These are phyloP conservation scores for Maniola hyperantus DNA, from an alignment of 2,888 invertebrate genomes.

Conservation along the genomic window DNA sequence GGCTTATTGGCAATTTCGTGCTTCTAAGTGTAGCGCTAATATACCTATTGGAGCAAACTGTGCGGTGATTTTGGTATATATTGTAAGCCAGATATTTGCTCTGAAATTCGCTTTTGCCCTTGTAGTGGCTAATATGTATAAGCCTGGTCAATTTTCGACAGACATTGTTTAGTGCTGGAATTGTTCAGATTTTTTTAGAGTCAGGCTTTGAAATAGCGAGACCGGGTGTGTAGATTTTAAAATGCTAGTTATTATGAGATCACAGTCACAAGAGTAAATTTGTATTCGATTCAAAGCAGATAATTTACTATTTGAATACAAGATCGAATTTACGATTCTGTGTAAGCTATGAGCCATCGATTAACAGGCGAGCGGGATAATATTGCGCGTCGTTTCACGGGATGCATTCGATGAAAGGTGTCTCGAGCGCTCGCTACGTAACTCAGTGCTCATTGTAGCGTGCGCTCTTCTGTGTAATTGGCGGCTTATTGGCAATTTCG, in stretches of 20 bases:
- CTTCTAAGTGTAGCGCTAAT: conserved; percentile 18
- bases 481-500: conserved; percentile 21
- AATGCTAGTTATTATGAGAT: no score
- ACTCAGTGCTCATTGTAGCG: conserved; percentile 19
- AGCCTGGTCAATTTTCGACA: no score
- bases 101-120: no score
- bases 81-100: no score
- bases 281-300: no score
- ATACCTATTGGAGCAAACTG: background rate
- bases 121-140: no score
- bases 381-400: conserved; percentile 38
- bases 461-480: conserved; percentile 20
- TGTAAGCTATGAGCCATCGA: conserved; percentile 10
- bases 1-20: conserved; percentile 22
- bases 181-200: no score
- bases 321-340: background rate
- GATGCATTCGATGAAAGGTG: conserved; percentile 47
- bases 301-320: background rate
- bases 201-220: no score
- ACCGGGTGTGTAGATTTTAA: no score
- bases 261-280: no score
- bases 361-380: conserved; percentile 30
- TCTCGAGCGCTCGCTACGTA: conserved; percentile 17
- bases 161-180: no score
- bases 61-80: no score